Conservation (phyloP, 2,797 vertebrate species). For the Falco naumanni region DNA sequence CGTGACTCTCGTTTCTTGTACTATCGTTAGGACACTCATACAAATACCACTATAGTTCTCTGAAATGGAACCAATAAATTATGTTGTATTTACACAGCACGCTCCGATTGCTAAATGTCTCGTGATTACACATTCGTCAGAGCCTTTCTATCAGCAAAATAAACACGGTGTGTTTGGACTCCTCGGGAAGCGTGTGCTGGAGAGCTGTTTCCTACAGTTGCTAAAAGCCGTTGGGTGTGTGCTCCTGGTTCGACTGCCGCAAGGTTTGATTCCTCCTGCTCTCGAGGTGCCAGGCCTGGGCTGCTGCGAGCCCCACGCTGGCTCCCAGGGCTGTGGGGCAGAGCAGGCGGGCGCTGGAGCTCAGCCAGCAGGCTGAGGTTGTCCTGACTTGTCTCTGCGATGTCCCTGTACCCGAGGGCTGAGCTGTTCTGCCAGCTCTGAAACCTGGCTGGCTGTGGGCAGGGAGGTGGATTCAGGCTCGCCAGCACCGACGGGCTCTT, state of each 20-base stretch:
- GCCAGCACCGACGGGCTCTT: background rate
- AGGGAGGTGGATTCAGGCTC: background rate
- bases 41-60: conserved; percentile 35
- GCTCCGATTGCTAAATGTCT: background rate
- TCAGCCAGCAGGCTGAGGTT: background rate
- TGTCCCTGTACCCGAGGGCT: background rate
- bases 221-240: background rate
- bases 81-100: conserved; percentile 38
- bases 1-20: background rate
- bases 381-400: background rate
- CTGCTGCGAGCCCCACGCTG: rapidly evolving
- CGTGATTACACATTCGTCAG: rapidly evolving
- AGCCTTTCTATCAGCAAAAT: background rate
- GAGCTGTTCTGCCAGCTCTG: background rate
- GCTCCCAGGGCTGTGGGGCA: background rate
- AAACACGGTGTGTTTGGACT: background rate
- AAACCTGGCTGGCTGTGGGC: background rate
- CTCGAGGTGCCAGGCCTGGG: rapidly evolving
- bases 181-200: background rate
- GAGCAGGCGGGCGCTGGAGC: background rate
- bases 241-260: background rate
- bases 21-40: background rate
- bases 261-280: background rate
- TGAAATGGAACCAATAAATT: conserved; percentile 65
- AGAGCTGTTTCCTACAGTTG: background rate